A percentile compares a stretch with the other conserved stretches of the same genome.
Conservation (phyloP, 2,113 vertebrate species). For the Leucoraja erinaceus region DNA sequence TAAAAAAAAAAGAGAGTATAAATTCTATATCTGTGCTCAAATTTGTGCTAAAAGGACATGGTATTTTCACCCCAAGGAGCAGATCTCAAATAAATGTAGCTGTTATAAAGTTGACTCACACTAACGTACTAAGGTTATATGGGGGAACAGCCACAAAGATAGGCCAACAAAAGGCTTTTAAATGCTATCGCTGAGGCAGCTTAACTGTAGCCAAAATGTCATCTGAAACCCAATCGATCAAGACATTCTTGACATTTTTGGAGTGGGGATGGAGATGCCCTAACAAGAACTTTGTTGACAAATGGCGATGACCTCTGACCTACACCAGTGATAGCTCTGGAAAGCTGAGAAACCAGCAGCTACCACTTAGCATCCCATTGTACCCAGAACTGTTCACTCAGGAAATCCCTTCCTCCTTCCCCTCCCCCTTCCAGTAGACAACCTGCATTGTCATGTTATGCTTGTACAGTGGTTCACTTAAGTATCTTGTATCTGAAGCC, state of each 20-base stretch:
- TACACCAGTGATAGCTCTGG: neutral
- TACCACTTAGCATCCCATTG: neutral
- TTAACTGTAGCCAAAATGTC: neutral
- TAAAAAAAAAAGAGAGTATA: neutral
- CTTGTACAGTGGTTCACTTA: neutral
- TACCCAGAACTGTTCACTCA: neutral
- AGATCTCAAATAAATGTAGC: neutral
- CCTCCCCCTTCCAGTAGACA: neutral
- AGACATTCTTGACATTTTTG: neutral
- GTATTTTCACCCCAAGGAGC: neutral
- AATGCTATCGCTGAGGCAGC: neutral
- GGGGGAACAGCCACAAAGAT: neutral
- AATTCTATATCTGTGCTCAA: neutral
- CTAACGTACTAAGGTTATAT: neutral
- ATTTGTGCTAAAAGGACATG: neutral
- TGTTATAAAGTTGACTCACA: neutral
- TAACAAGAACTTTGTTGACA: conserved; percentile 12
- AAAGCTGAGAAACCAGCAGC: neutral
- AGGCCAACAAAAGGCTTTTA: neutral
- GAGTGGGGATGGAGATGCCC: neutral
- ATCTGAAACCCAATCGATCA: neutral
- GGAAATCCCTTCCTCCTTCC: neutral
- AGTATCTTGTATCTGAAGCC: no score
- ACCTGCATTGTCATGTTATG: no score
- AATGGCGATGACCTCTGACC: neutral